Conservation (phyloP, 1,140 invertebrate species). For the Nymphalis io region DNA sequence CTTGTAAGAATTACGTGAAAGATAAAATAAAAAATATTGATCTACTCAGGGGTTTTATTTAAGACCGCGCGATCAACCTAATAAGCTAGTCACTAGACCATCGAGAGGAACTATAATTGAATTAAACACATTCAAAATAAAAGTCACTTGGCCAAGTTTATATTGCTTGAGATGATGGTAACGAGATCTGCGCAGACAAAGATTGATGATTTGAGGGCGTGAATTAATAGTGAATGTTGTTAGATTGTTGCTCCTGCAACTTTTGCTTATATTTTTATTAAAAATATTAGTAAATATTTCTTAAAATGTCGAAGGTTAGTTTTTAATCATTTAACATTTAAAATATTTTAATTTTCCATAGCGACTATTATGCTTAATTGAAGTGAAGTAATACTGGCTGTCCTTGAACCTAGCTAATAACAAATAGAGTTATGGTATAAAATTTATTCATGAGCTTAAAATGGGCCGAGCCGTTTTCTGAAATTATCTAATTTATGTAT, state of each 20-base stretch:
- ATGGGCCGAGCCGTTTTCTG: no score
- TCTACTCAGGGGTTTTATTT: no score
- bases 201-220: constrained; percentile 22
- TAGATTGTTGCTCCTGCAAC: constrained; percentile 20
- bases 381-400: no score
- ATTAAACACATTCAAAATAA: not conserved
- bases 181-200: constrained; percentile 13
- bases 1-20: no score
- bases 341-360: not conserved
- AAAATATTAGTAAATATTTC: not conserved
- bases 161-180: constrained; percentile 5
- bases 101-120: not conserved
- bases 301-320: not conserved
- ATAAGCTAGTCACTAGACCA: no score
- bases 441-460: no score
- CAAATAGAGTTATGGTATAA: no score
- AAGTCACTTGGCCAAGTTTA: not conserved
- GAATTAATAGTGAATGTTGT: constrained; percentile 19
- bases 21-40: no score
- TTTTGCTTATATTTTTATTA: not conserved
- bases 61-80: not conserved
- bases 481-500: no score
- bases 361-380: not conserved
- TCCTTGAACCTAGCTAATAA: no score
- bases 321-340: not conserved